These are phyloP conservation scores for Nebria salina DNA, from an alignment of 2,888 invertebrate species.

Conservation along the genomic window DNA sequence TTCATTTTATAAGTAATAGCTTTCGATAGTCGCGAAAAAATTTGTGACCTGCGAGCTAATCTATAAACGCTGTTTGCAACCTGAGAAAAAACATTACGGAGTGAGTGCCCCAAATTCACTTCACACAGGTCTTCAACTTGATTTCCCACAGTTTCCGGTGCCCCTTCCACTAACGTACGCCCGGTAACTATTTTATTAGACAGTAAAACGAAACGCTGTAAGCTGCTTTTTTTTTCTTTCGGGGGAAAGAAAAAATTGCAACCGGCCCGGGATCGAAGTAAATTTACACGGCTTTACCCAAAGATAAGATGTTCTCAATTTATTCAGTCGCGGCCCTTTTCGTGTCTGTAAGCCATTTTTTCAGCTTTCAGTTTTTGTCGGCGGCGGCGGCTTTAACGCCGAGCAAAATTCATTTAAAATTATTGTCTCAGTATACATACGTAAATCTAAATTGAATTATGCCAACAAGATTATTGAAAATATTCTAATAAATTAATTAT, in stretches of 20 bases:
- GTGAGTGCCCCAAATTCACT: neutral
- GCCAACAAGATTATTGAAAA: too few relatives aligned
- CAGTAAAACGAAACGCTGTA: conserved; percentile 27
- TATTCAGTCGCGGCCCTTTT: conserved; percentile 12
- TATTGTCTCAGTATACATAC: neutral
- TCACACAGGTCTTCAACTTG: neutral
- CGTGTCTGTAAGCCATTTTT: neutral
- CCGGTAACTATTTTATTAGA: conserved; percentile 31
- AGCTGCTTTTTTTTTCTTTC: conserved; percentile 4
- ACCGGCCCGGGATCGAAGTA: neutral
- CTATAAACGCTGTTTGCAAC: neutral
- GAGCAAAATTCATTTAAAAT: neutral
- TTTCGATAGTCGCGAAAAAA: neutral
- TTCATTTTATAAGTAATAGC: too few relatives aligned
- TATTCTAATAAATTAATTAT: too few relatives aligned
- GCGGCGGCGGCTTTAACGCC: neutral
- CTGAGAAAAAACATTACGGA: neutral
- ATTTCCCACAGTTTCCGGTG: conserved; percentile 7
- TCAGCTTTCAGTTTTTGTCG: neutral
- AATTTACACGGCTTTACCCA: neutral
- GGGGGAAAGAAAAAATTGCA: conserved; percentile 21
- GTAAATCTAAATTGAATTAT: too few relatives aligned
- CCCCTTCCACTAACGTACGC: neutral
- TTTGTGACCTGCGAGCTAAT: neutral
- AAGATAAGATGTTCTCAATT: conserved; percentile 7